Evolutionary conservation across 2,797 vertebrate species (phyloP).

Genomic region (Phoxinus dragarum): DNA sequence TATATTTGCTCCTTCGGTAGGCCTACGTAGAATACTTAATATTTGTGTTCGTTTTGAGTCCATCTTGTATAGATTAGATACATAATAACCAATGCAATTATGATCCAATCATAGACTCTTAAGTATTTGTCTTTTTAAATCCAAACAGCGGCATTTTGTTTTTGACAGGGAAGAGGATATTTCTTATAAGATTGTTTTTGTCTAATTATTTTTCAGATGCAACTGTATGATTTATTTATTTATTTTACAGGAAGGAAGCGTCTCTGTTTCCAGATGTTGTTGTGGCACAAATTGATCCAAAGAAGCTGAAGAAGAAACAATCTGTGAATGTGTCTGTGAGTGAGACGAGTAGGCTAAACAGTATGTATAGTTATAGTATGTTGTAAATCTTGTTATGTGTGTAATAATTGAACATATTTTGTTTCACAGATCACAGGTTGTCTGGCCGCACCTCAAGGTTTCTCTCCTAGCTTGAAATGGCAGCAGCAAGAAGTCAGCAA

Average conservation of each 20-base stretch:
- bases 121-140: too few species aligned
- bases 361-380: too few species aligned
- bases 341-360: slow-evolving; percentile 46
- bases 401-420: not conserved
- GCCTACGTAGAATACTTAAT: too few species aligned
- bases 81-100: too few species aligned
- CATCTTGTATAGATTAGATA: too few species aligned
- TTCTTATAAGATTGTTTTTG: not conserved
- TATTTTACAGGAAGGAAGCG: slow-evolving; percentile 86
- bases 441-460: slow-evolving; percentile 90
- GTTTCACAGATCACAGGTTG: slow-evolving; percentile 85
- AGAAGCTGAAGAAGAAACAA: slow-evolving; percentile 91
- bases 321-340: slow-evolving; percentile 91
- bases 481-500: slow-evolving; percentile 90
- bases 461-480: slow-evolving; percentile 90
- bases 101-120: too few species aligned
- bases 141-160: too few species aligned
- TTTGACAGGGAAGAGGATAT: not conserved
- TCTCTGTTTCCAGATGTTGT: slow-evolving; percentile 93
- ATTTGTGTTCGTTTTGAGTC: too few species aligned
- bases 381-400: not conserved
- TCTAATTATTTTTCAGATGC: not conserved
- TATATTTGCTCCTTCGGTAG: too few species aligned
- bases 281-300: slow-evolving; percentile 95
- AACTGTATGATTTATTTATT: not conserved